A percentile compares a stretch with the other conserved stretches of the same genome.
These are phyloP conservation scores for Amphibalanus amphitrite DNA, from an alignment of 1,140 invertebrate genomes.

Conservation along the genomic window DNA sequence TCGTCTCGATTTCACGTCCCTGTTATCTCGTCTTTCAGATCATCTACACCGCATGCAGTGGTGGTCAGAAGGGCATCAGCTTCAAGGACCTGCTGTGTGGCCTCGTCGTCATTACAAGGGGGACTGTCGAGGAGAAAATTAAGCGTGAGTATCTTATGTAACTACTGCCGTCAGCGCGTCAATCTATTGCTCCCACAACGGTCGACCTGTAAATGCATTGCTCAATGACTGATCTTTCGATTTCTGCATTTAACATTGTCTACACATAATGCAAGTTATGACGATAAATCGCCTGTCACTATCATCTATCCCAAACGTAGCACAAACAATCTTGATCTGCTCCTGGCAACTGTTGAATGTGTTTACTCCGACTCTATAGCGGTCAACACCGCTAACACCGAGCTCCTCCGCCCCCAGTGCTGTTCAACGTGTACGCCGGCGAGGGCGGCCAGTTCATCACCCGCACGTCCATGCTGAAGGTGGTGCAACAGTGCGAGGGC, in stretches of 20 bases:
- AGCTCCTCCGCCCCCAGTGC: slow-evolving; percentile 39
- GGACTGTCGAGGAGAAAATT: slow-evolving; percentile 63
- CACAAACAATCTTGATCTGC: no score
- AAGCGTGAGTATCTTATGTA: slow-evolving; percentile 40
- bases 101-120: slow-evolving; percentile 62
- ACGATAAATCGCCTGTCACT: neutral
- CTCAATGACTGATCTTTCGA: slow-evolving; percentile 7
- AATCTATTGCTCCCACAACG: neutral
- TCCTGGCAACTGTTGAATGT: no score
- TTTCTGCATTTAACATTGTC: neutral
- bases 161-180: no score
- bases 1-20: no score
- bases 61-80: slow-evolving; percentile 53
- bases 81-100: slow-evolving; percentile 67
- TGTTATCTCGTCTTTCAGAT: slow-evolving; percentile 32
- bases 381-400: no score
- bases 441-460: slow-evolving; percentile 54
- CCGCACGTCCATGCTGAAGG: slow-evolving; percentile 51
- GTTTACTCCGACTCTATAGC: no score
- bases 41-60: slow-evolving; percentile 62
- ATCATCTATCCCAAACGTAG: no score
- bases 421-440: slow-evolving; percentile 70
- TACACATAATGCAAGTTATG: neutral
- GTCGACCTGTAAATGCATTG: slow-evolving; percentile 4
- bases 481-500: slow-evolving; percentile 37